Percentiles rank a stretch among this genome's conserved stretches.
Evolutionary conservation across 2,113 vertebrate species (phyloP).

Genomic region (Vulpes vulpes): DNA sequence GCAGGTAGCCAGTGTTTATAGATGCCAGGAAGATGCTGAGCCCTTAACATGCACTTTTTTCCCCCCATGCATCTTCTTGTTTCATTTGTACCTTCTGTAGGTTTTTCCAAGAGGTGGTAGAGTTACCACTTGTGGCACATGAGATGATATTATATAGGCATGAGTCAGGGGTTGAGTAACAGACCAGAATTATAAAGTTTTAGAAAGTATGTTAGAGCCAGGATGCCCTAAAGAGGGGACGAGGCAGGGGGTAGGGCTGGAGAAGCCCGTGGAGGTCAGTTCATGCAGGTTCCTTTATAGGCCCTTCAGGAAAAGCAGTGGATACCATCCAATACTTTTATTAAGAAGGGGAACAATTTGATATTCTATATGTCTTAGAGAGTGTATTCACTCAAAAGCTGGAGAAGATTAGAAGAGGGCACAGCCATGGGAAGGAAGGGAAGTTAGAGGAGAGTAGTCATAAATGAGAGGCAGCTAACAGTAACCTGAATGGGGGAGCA

Average conservation of each 20-base stretch:
- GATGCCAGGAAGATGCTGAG: neutral
- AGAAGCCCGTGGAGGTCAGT: neutral
- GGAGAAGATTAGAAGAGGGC: neutral
- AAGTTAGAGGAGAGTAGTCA: neutral
- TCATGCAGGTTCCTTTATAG: neutral
- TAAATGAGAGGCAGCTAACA: neutral
- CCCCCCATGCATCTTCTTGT: neutral
- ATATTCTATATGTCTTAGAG: neutral
- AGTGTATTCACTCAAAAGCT: neutral
- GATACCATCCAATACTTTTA: neutral
- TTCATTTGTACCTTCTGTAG: neutral
- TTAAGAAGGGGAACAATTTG: neutral
- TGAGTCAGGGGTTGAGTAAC: neutral
- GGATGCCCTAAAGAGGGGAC: neutral
- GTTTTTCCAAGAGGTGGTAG: neutral
- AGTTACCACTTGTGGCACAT: neutral
- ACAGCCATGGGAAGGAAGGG: neutral
- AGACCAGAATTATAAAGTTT: neutral
- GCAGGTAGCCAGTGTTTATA: neutral
- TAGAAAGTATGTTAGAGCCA: neutral
- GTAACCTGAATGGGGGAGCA: too few relatives aligned
- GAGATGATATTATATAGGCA: neutral
- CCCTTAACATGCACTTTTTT: neutral
- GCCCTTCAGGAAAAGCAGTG: neutral
- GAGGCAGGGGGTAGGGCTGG: too few relatives aligned